Evolutionary conservation across 2,888 invertebrate genomes (phyloP), one percentile per base, ranked within the genome.

Genomic region (Cataglyphis rosenhaueri): DNA sequence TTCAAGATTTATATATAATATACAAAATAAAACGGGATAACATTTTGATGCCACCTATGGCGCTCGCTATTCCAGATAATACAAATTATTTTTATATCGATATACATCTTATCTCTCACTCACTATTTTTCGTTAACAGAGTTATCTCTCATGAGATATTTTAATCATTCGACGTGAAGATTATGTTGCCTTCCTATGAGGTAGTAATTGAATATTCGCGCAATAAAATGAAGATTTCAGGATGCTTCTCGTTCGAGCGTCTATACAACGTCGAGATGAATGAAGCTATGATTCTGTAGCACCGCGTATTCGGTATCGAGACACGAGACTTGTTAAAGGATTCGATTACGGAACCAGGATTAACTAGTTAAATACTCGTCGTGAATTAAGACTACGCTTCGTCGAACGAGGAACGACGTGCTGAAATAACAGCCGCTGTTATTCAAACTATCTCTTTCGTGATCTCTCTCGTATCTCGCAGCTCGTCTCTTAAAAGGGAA

Each of bases 341-440:
- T 90, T 88, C 85, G 86, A 35, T 92, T 91, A 93, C 90, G 93
- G 92, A 91, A 93, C 82, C 85, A 91, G 90, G 91, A 92, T 92
- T 91, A 91, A 92, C 90, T 87, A 83, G 86, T 90, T 89, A 91
- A 92, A 92, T 91, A 89, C 91, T 89, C 87, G 82, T 85, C 86
- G 90, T 86, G 91, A 93, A 93, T 93, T 92, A 91, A 92, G 87
- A 85, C 25, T 25, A 41, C 85, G 84, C 76, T 81, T 82, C 86
- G 76, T 21, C 25, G 44, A 15, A 86, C 88, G 90, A 86, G 88
- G 90, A 83, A 86, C 85, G 81, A 75, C 86, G 89, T 89, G 89
- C 91, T 91, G 88, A 93, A 93, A 93, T 93, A 93, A 93, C 93
- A 91, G 85, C 84, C 87, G 90, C 83, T 82, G 86, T 84, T 86